These are phyloP conservation scores for Triplophysa bombifrons DNA, from an alignment of 2,797 vertebrate species.

Conservation along the genomic window DNA sequence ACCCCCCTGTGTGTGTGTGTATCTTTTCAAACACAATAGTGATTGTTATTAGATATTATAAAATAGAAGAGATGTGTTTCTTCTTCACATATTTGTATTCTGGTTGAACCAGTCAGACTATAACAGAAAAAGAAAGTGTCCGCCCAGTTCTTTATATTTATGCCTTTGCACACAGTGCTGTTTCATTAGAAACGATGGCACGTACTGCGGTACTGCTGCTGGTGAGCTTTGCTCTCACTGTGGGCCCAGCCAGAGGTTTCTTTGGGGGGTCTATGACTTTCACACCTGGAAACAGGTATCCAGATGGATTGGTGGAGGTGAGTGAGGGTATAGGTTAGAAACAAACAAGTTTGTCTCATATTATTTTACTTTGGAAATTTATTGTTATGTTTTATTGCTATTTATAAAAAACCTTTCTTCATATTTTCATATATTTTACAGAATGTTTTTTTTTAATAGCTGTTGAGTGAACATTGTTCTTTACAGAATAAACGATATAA, in stretches of 20 bases:
- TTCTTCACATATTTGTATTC: neutral
- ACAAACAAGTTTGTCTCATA: neutral
- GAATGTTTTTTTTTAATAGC: too few species aligned
- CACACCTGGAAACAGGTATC: constrained; percentile 10
- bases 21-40: neutral
- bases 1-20: neutral
- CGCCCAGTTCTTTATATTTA: constrained; percentile 3
- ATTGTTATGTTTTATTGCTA: too few species aligned
- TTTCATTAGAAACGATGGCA: constrained; percentile 2
- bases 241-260: constrained; percentile 7
- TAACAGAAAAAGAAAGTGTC: constrained; percentile 11
- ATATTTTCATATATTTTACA: too few species aligned
- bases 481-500: too few species aligned
- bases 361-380: too few species aligned
- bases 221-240: constrained; percentile 15
- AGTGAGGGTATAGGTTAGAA: neutral
- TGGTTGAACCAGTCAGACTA: neutral
- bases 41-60: neutral
- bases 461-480: too few species aligned
- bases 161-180: neutral
- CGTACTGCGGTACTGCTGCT: neutral
- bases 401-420: too few species aligned
- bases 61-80: neutral
- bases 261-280: constrained; percentile 4
- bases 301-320: constrained; percentile 34